A percentile compares a stretch with the other conserved stretches of the same genome.
These are phyloP conservation scores for Nebria brevicollis DNA, from an alignment of 2,888 invertebrate species.

Conservation along the genomic window DNA sequence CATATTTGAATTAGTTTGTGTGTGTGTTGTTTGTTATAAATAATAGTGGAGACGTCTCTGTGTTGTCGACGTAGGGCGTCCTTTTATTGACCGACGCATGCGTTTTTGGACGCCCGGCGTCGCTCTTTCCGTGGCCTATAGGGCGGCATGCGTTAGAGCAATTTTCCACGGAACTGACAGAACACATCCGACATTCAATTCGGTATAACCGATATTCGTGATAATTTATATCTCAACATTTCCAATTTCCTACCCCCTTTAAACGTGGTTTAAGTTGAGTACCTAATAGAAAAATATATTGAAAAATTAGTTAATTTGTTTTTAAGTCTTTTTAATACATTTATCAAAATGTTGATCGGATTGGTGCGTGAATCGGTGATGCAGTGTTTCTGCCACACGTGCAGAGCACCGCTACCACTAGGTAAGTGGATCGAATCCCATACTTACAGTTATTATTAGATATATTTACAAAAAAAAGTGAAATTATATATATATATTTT, in stretches of 20 bases:
- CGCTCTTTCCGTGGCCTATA: constrained; percentile 15
- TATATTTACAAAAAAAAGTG: constrained; percentile 4
- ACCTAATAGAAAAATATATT: neutral
- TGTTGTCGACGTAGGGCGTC: constrained; percentile 6
- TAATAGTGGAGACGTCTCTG: neutral
- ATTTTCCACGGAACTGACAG: constrained; percentile 8
- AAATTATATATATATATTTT: neutral
- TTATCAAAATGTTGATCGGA: constrained; percentile 81
- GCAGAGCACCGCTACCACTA: constrained; percentile 81
- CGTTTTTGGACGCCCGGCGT: constrained; percentile 11
- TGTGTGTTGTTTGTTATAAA: too few species aligned
- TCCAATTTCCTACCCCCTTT: neutral
- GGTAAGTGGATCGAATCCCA: constrained; percentile 65
- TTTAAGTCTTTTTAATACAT: neutral
- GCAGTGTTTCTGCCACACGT: constrained; percentile 94
- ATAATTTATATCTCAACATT: neutral
- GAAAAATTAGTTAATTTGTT: neutral
- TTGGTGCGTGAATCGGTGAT: constrained; percentile 91
- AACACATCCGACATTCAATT: neutral
- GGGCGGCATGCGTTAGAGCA: constrained; percentile 9
- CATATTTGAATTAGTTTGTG: too few species aligned
- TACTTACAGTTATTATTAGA: neutral
- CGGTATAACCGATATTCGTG: neutral
- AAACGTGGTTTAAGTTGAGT: neutral
- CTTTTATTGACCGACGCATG: constrained; percentile 45